Percentiles rank a stretch among this genome's conserved stretches.
Conservation (phyloP, 2,113 vertebrate species). For the Saccopteryx leptura region DNA sequence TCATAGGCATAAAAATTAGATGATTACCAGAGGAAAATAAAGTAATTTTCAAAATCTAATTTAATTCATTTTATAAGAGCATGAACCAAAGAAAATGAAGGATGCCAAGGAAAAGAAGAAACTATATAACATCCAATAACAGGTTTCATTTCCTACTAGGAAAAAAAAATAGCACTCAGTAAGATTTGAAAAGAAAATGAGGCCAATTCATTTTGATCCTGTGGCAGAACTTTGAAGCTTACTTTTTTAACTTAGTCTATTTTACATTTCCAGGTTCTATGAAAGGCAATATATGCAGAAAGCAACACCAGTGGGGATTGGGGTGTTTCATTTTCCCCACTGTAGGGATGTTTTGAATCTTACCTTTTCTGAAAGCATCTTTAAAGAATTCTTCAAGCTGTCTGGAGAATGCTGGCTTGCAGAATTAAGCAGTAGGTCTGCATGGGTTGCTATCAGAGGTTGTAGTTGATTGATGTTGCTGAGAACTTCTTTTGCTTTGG, state of each 20-base stretch:
- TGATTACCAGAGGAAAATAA: conserved; percentile 74
- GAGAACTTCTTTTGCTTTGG: conserved; percentile 98
- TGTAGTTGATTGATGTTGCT: conserved; percentile 95
- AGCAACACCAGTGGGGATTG: conserved; percentile 60
- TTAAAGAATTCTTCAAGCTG: conserved; percentile 95
- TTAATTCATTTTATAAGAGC: conserved; percentile 45
- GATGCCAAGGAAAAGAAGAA: conserved; percentile 69
- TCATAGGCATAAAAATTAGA: conserved; percentile 64
- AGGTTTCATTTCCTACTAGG: conserved; percentile 65
- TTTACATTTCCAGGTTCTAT: conserved; percentile 80
- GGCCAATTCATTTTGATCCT: conserved; percentile 70
- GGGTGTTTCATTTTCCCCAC: conserved; percentile 78
- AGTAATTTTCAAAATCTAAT: conserved; percentile 51
- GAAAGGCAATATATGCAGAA: conserved; percentile 77
- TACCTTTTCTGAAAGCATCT: conserved; percentile 98
- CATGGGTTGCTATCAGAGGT: conserved; percentile 94
- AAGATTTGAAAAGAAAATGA: conserved; percentile 64
- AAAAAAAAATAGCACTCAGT: conserved; percentile 69
- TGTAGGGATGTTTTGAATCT: conserved; percentile 86
- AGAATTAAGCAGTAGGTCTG: conserved; percentile 95
- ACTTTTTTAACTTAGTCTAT: conserved; percentile 78
- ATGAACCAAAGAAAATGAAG: conserved; percentile 53
- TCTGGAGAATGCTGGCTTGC: conserved; percentile 94
- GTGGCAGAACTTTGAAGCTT: conserved; percentile 77
- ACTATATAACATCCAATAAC: conserved; percentile 44